Conservation (phyloP, 2,797 vertebrate species). For the Pempheris klunzingeri region DNA sequence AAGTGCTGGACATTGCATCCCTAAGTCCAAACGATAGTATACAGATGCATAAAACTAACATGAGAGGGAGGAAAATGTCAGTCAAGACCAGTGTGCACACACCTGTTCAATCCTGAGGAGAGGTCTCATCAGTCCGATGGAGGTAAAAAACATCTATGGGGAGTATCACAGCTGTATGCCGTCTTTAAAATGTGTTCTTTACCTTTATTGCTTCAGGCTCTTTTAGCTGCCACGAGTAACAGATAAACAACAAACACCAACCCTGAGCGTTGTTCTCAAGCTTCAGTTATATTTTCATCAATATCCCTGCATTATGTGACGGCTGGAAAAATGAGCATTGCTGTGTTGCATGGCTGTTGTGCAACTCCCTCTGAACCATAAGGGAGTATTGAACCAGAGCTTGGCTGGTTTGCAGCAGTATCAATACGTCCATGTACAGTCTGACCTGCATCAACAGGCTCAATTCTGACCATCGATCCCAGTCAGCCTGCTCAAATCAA, state of each 20-base stretch:
- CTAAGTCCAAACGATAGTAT: neutral
- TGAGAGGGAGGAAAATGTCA: neutral
- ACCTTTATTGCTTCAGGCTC: slow-evolving; percentile 15
- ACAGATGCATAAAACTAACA: slow-evolving; percentile 1
- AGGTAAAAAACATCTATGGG: slow-evolving; percentile 25
- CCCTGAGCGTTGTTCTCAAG: slow-evolving; percentile 3
- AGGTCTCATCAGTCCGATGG: neutral
- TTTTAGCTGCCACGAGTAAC: slow-evolving; percentile 3
- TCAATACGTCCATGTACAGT: slow-evolving; percentile 50
- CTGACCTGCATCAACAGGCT: slow-evolving; percentile 63
- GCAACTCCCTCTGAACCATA: slow-evolving; percentile 24
- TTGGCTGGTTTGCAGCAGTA: slow-evolving; percentile 49
- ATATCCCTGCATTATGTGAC: slow-evolving; percentile 20
- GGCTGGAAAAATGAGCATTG: slow-evolving; percentile 32
- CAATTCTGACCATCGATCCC: slow-evolving; percentile 52
- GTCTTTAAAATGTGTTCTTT: neutral
- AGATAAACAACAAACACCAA: slow-evolving; percentile 14
- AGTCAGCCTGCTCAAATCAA: slow-evolving; percentile 37
- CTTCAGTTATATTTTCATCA: slow-evolving; percentile 11
- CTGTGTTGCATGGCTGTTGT: slow-evolving; percentile 15
- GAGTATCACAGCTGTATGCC: neutral
- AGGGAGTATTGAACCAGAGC: slow-evolving; percentile 39
- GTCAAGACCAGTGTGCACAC: neutral
- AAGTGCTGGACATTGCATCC: neutral
- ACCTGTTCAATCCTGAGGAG: neutral